A percentile compares a stretch with the other conserved stretches of the same genome.
Conservation (phyloP, 2,797 vertebrate genomes). For the Arrhamphus sclerolepis region DNA sequence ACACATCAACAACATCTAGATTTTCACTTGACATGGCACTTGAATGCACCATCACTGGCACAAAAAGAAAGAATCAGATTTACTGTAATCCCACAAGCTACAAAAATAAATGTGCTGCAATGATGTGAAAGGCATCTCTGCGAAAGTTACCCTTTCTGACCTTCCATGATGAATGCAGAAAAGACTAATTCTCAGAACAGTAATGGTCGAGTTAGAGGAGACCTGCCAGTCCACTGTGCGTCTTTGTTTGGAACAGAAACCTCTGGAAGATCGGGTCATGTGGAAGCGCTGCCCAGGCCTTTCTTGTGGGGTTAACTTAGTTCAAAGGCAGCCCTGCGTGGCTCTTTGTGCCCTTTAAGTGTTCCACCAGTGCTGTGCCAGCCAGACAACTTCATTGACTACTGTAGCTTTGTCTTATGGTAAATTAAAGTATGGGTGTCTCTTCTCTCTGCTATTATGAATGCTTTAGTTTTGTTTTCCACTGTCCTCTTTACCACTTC, state of each 20-base stretch:
- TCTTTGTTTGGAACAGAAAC: conserved; percentile 28
- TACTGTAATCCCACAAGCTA: background rate
- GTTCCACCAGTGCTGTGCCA: conserved; percentile 8
- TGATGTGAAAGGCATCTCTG: conserved; percentile 35
- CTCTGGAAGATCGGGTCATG: conserved; percentile 30
- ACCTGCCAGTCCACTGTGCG: conserved; percentile 26
- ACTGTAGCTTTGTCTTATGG: conserved; percentile 14
- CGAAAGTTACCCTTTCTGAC: conserved; percentile 15
- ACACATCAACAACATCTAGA: too few relatives aligned
- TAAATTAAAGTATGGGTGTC: conserved; percentile 5
- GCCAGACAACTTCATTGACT: conserved; percentile 7
- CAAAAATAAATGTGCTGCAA: conserved; percentile 29
- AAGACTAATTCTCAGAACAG: conserved; percentile 18
- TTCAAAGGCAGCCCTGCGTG: conserved; percentile 33
- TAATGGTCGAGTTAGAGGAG: conserved; percentile 30
- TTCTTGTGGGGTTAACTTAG: conserved; percentile 38
- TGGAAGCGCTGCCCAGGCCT: conserved; percentile 48
- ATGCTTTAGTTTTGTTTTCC: conserved; percentile 4
- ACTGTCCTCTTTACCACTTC: conserved; percentile 9
- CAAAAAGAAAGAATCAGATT: too few relatives aligned
- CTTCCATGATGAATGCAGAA: conserved; percentile 27
- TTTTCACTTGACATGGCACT: too few relatives aligned
- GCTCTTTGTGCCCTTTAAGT: conserved; percentile 27
- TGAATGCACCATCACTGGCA: too few relatives aligned
- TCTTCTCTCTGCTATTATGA: conserved; percentile 27